These are phyloP conservation scores for Epistrophe grossulariae DNA, from an alignment of 2,888 invertebrate species.

Conservation along the genomic window DNA sequence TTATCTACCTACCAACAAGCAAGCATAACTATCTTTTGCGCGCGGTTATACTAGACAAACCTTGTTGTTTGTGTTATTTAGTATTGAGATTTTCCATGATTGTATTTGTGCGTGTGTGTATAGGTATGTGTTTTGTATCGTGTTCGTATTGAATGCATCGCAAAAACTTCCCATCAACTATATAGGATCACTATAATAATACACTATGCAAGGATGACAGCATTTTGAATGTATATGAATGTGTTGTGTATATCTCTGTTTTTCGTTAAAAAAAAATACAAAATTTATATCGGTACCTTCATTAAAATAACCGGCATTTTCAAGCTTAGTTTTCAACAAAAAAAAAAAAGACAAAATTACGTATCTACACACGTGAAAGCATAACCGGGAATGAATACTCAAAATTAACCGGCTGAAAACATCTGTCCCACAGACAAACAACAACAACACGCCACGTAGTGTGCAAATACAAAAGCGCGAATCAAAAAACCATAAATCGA, in stretches of 20 bases:
- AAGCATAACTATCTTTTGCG: conserved; percentile 59
- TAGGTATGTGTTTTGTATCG: neutral
- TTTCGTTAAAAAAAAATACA: conserved; percentile 27
- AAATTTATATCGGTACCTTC: neutral
- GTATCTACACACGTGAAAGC: conserved; percentile 26
- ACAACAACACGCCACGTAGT: neutral
- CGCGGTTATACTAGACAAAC: conserved; percentile 54
- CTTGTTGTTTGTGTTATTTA: conserved; percentile 26
- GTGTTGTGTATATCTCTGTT: conserved; percentile 21
- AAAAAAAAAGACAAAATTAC: conserved; percentile 11
- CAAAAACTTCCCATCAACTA: conserved; percentile 20
- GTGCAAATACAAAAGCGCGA: too few species aligned
- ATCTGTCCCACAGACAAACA: conserved; percentile 32
- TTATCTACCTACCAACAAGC: neutral
- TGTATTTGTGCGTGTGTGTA: neutral
- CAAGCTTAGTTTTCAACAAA: conserved; percentile 6
- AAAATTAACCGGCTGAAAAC: conserved; percentile 27
- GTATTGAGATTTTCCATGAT: conserved; percentile 14
- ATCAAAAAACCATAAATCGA: neutral
- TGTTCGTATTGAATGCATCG: conserved; percentile 45
- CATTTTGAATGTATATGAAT: conserved; percentile 43
- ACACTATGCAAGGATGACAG: conserved; percentile 41
- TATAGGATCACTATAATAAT: conserved; percentile 29
- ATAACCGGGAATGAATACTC: conserved; percentile 15
- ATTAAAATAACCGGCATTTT: conserved; percentile 51